phyloP scores from a whole-genome alignment of 2,888 invertebrate species.

The Parnassius mnemosyne region DNA sequence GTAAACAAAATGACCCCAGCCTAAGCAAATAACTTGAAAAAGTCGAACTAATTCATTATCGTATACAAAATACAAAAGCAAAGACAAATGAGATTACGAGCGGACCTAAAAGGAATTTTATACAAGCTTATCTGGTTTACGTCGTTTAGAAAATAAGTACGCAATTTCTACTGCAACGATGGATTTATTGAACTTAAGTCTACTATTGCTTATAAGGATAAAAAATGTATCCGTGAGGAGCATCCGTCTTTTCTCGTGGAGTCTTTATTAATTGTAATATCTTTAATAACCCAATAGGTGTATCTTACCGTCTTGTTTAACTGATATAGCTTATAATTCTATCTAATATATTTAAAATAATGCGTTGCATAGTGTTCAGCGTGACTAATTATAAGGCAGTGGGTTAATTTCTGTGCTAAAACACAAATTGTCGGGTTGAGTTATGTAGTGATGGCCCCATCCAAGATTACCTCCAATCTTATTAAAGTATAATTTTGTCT shows the following conservation, averaged over 20 bases:
- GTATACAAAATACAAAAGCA: slow-evolving; percentile 65
- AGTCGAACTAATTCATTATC: slow-evolving; percentile 48
- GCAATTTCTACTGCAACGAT: slow-evolving; percentile 60
- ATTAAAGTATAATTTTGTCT: too few relatives aligned
- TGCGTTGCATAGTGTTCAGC: too few relatives aligned
- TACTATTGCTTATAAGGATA: slow-evolving; percentile 67
- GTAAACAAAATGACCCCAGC: slow-evolving; percentile 66
- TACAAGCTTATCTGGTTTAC: slow-evolving; percentile 68
- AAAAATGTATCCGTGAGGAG: slow-evolving; percentile 57
- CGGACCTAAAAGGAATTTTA: slow-evolving; percentile 71
- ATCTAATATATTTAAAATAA: too few relatives aligned
- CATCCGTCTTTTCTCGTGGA: slow-evolving; percentile 51
- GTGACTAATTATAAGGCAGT: too few relatives aligned
- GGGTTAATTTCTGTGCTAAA: too few relatives aligned
- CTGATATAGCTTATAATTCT: too few relatives aligned
- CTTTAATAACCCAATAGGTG: slow-evolving; percentile 46
- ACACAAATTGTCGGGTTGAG: too few relatives aligned
- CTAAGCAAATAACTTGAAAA: slow-evolving; percentile 41
- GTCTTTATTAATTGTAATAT: slow-evolving; percentile 60
- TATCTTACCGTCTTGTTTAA: too few relatives aligned
- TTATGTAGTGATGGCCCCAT: too few relatives aligned
- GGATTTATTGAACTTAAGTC: slow-evolving; percentile 61
- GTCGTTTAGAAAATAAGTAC: slow-evolving; percentile 69
- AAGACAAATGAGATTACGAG: slow-evolving; percentile 67
- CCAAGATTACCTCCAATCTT: too few relatives aligned